phyloP scores from a whole-genome alignment of 2,113 vertebrate species.

The Monarcha castaneiventris region DNA sequence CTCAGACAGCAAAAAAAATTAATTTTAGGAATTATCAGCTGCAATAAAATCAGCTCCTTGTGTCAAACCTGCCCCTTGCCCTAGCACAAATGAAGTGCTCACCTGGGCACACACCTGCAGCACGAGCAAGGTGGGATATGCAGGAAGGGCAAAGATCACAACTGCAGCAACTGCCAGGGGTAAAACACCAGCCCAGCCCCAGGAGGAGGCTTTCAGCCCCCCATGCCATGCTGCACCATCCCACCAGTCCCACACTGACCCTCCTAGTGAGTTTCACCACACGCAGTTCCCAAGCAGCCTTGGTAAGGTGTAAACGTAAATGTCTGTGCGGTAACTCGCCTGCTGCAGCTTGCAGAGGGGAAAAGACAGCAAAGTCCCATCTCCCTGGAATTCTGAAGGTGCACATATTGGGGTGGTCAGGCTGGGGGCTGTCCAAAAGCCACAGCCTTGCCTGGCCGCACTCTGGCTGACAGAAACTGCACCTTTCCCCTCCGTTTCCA shows the following conservation, averaged over 20 bases:
- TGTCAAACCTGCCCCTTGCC: not conserved
- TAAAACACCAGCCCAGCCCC: not conserved
- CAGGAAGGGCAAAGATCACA: not conserved
- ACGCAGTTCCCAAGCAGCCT: not conserved
- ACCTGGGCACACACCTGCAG: fast-evolving
- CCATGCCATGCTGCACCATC: not conserved
- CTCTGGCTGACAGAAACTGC: not conserved
- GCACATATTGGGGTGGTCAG: not conserved
- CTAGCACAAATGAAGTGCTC: fast-evolving
- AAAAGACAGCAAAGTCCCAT: not conserved
- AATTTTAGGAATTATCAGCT: not conserved
- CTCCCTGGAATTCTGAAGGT: not conserved
- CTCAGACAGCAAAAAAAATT: not conserved
- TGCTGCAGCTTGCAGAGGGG: not conserved
- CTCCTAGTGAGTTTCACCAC: not conserved
- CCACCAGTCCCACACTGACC: not conserved
- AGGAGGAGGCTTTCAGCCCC: not conserved
- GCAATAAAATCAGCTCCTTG: not conserved
- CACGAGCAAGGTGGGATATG: fast-evolving
- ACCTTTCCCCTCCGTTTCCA: fast-evolving
- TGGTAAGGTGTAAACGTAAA: not conserved
- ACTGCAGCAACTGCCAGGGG: not conserved
- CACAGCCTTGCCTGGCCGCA: not conserved
- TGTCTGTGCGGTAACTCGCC: not conserved
- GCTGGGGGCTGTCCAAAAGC: not conserved